Base-by-base conservation (phyloP, 2,888 invertebrate genomes). In the Phalangium opilio region DNA sequence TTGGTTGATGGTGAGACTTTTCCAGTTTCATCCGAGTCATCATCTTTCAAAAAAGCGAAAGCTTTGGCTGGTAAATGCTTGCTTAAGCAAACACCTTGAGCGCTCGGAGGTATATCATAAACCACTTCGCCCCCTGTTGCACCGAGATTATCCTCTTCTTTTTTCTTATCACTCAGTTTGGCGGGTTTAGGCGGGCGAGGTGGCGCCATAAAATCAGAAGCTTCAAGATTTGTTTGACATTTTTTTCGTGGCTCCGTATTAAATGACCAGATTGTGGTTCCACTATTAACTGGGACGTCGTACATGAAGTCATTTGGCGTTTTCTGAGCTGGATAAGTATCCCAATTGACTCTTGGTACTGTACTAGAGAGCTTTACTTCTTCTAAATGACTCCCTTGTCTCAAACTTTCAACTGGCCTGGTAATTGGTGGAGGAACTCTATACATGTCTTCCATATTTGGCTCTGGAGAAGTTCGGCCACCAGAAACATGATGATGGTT, bases 151-250 rank as follows among this genome's bases (percentile, higher is more conserved):
- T 50, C 50, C 43, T 47, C 53, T 41, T 48, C 50, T 14, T 44
- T 47, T 15, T 46, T 65, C 44, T 66, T 63, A 54, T 67, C 68
- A 43, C 68, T 67, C 63, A 74, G 66, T 50, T 74, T 71, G 27
- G 75, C 70, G 0, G 81, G 81, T 66, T 85, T 85, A 1, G 83
- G 81, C 4, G 83, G 82, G 45, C 82, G 70, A 3, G 81, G 81
- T 7, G 81, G 81, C 2, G 78, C 51, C 41, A 41, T 39, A 17
- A 14, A 15, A 14, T 15, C 15, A 15, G 38, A 15, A 17, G 38
- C 38, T 36, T 36, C 38, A 7, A 2, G 7, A 17, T 36, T 17
- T 12, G 12, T 14, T 17, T 10, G 38, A 36, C 10, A 36, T 15
- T 14, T 15, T 15, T 15, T 2, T 17, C 17, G 7, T 14, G 51